phyloP scores from a whole-genome alignment of 2,888 invertebrate genomes.

The Eledona agricola region DNA sequence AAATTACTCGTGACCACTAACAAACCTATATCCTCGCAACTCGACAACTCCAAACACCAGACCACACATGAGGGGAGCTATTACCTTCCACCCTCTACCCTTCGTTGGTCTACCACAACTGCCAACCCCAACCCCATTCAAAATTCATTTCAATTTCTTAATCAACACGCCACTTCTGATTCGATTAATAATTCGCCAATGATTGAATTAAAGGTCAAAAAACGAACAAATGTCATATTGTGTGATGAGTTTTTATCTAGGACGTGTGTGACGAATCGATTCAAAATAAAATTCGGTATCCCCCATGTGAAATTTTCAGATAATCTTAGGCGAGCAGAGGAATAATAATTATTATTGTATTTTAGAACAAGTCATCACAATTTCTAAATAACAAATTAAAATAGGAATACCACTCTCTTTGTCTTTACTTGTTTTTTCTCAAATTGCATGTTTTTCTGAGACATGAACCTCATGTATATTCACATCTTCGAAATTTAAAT shows the following conservation, averaged over 20 bases:
- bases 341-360: no score
- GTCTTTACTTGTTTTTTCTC: no score
- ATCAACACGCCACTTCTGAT: constrained; percentile 40
- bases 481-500: no score
- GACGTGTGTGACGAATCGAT: not conserved
- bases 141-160: constrained; percentile 46
- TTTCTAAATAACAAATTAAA: no score
- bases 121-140: constrained; percentile 40
- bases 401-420: no score
- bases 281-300: constrained; percentile 3
- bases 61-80: constrained; percentile 37
- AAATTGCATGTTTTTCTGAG: no score
- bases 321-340: no score
- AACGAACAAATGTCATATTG: constrained; percentile 18
- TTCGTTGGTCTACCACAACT: constrained; percentile 34
- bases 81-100: constrained; percentile 36
- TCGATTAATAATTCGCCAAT: constrained; percentile 35
- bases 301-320: constrained; percentile 2
- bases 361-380: no score
- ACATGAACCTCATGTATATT: no score
- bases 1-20: constrained; percentile 48
- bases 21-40: constrained; percentile 45
- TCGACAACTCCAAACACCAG: constrained; percentile 36
- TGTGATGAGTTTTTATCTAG: constrained; percentile 2
- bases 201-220: constrained; percentile 34